Conservation (phyloP, 2,113 vertebrate genomes). For the Cranoglanis bouderius region DNA sequence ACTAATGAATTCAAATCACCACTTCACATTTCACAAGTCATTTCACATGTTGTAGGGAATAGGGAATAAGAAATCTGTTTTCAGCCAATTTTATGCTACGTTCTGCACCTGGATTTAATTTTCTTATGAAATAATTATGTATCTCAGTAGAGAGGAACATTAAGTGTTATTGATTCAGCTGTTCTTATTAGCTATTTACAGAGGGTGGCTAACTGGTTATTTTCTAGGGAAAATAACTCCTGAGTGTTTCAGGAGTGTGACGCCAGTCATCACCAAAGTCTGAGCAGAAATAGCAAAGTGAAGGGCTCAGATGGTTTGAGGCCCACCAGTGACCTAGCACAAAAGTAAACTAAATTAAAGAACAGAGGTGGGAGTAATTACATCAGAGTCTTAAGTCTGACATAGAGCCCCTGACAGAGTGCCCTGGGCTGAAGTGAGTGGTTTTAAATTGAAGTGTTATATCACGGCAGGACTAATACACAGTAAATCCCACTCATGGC, state of each 20-base stretch:
- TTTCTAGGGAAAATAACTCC: neutral
- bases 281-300: neutral
- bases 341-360: constrained; percentile 25
- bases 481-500: constrained; percentile 7
- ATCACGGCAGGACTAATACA: constrained; percentile 30
- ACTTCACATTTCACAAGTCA: neutral
- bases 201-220: neutral
- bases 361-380: constrained; percentile 12
- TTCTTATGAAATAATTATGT: neutral
- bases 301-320: neutral
- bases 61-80: neutral
- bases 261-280: neutral
- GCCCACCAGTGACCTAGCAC: neutral
- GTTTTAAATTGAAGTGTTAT: constrained; percentile 31
- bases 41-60: neutral
- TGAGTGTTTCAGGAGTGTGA: constrained; percentile 14
- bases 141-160: neutral
- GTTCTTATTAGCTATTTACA: neutral
- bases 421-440: neutral
- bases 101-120: neutral
- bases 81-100: neutral
- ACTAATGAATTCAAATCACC: neutral
- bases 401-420: neutral
- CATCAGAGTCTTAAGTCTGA: constrained; percentile 5
- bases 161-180: neutral